Evolutionary conservation across 1,140 invertebrate species (phyloP).

Genomic region (Lethocerus indicus): DNA sequence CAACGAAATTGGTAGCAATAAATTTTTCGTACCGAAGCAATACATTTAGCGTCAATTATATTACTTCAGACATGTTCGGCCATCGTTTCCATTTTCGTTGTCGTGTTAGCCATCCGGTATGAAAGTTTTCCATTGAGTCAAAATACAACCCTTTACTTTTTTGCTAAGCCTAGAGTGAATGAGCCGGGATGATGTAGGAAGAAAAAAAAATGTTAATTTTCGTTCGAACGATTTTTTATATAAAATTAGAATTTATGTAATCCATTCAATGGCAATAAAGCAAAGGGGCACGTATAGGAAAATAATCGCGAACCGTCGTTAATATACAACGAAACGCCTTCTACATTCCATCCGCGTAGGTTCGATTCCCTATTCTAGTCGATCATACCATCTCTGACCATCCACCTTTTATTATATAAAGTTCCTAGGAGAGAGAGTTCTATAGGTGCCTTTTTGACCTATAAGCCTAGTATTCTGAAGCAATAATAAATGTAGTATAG

Average conservation of each 20-base stretch:
- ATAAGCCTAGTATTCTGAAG: constrained; percentile 13
- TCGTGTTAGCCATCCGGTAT: not conserved
- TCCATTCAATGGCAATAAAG: constrained; percentile 11
- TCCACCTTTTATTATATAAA: not conserved
- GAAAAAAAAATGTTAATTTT: not conserved
- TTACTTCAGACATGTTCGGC: too few relatives aligned
- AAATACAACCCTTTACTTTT: not conserved
- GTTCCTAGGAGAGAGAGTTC: not conserved
- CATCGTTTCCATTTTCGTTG: too few relatives aligned
- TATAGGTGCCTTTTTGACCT: constrained; percentile 5
- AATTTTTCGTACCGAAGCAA: too few relatives aligned
- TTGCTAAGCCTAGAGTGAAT: not conserved
- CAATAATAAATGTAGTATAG: constrained; percentile 13
- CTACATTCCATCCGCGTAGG: not conserved
- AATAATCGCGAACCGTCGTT: not conserved
- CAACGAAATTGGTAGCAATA: too few relatives aligned
- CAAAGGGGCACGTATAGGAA: constrained; percentile 5
- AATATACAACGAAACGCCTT: not conserved
- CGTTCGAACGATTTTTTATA: not conserved
- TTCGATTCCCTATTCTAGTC: constrained; percentile 6
- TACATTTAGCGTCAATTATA: too few relatives aligned
- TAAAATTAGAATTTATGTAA: constrained; percentile 3
- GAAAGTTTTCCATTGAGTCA: not conserved
- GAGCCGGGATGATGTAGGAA: not conserved
- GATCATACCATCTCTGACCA: not conserved